Conservation (phyloP, 2,797 vertebrate genomes). For the Cephalopachus bancanus region DNA sequence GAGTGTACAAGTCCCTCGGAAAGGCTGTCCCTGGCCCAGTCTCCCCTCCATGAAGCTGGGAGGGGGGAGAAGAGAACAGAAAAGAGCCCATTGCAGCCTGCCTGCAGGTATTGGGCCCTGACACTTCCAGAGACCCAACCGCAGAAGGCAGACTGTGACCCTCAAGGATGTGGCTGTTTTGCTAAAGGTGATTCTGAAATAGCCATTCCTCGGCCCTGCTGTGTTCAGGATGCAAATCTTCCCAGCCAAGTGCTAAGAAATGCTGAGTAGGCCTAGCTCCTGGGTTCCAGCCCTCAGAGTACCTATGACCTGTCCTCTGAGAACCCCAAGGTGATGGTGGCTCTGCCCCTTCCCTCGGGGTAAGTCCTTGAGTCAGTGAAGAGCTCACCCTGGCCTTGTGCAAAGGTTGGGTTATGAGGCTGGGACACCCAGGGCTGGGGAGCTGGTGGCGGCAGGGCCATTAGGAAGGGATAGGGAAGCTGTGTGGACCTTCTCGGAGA, state of each 20-base stretch:
- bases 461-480: not conserved
- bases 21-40: not conserved
- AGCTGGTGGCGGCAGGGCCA: fast-evolving
- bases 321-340: not conserved
- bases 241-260: not conserved
- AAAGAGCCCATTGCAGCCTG: not conserved
- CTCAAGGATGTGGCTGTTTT: not conserved
- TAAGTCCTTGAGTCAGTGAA: not conserved
- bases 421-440: too few species aligned
- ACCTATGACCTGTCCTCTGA: not conserved
- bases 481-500: not conserved
- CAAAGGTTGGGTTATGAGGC: not conserved
- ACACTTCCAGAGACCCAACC: not conserved
- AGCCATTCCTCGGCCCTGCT: not conserved
- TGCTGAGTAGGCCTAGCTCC: not conserved
- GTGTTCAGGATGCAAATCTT: not conserved
- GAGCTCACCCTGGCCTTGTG: fast-evolving
- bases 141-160: not conserved
- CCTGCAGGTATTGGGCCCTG: not conserved
- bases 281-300: not conserved
- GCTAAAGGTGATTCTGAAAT: not conserved
- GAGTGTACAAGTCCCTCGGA: not conserved
- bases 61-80: not conserved
- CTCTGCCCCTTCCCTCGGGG: fast-evolving
- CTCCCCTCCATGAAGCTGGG: not conserved